Conservation (phyloP, 2,797 vertebrate species). For the Podarcis siculus region DNA sequence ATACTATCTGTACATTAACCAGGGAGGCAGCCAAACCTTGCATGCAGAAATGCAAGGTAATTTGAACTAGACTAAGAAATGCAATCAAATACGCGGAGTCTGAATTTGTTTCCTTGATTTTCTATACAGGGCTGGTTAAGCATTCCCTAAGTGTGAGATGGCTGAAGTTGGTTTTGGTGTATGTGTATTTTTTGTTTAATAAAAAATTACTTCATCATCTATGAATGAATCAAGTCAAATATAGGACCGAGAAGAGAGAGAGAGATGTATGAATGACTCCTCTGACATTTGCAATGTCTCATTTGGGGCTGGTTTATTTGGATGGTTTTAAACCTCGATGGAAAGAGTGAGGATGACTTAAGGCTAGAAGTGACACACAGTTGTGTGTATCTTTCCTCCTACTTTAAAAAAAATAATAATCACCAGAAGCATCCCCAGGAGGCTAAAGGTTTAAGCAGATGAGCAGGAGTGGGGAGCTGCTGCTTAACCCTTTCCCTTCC, state of each 20-base stretch:
- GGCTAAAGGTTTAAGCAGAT: background rate
- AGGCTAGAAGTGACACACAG: conserved; percentile 18
- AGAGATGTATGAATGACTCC: conserved; percentile 68
- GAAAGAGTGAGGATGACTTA: conserved; percentile 68
- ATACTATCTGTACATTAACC: conserved; percentile 1
- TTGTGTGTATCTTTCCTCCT: conserved; percentile 23
- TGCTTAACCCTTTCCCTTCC: background rate
- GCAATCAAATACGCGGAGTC: conserved; percentile 44
- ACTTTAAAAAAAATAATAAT: background rate
- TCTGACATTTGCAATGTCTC: conserved; percentile 70
- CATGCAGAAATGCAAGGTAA: background rate
- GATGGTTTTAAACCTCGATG: conserved; percentile 70
- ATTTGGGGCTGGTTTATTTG: conserved; percentile 68
- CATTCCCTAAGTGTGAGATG: conserved; percentile 58
- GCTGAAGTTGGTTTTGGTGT: conserved; percentile 45
- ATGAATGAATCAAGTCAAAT: conserved; percentile 68
- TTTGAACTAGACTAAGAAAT: conserved; percentile 18
- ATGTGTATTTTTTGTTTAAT: conserved; percentile 60
- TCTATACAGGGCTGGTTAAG: conserved; percentile 57
- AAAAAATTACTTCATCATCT: conserved; percentile 69
- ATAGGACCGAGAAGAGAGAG: conserved; percentile 66
- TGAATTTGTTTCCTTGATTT: conserved; percentile 49
- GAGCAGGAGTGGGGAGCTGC: background rate
- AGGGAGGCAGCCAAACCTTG: background rate
- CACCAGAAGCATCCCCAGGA: background rate